These are phyloP conservation scores for Piscicola geometra DNA, from an alignment of 2,888 invertebrate genomes.

Conservation along the genomic window DNA sequence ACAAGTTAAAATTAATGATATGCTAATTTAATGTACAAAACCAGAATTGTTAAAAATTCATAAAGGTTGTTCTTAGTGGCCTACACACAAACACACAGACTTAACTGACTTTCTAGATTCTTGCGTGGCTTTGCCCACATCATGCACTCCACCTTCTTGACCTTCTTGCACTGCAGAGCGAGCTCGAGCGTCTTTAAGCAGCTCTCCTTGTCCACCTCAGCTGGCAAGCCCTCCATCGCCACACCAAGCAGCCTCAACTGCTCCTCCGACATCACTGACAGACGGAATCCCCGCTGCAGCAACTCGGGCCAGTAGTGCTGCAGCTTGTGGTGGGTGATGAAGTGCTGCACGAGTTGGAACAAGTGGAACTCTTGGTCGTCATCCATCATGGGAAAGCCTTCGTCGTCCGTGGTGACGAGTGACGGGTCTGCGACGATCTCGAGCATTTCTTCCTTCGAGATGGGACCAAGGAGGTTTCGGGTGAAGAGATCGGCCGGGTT, in stretches of 20 bases:
- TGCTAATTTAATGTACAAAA: no score
- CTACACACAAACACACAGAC: no score
- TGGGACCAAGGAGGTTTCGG: neutral
- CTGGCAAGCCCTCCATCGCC: neutral
- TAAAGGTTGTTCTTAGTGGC: no score
- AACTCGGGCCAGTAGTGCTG: conserved; percentile 6
- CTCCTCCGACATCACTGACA: neutral
- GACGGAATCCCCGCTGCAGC: neutral
- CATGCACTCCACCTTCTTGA: neutral
- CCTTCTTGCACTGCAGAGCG: neutral
- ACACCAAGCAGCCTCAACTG: neutral
- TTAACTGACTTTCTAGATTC: conserved; percentile 3
- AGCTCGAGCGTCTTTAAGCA: neutral
- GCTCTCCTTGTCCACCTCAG: neutral
- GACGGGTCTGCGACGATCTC: neutral
- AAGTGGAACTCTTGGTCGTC: neutral
- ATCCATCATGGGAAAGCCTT: conserved; percentile 6
- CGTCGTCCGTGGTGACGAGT: neutral
- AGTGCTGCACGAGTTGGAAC: neutral
- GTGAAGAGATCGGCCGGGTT: conserved; percentile 8
- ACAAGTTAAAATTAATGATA: no score
- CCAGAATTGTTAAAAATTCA: no score
- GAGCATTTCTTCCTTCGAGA: neutral
- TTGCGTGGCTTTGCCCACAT: neutral
- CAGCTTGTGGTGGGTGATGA: neutral